Conservation (phyloP, 2,888 invertebrate genomes). For the Amiota communis region DNA sequence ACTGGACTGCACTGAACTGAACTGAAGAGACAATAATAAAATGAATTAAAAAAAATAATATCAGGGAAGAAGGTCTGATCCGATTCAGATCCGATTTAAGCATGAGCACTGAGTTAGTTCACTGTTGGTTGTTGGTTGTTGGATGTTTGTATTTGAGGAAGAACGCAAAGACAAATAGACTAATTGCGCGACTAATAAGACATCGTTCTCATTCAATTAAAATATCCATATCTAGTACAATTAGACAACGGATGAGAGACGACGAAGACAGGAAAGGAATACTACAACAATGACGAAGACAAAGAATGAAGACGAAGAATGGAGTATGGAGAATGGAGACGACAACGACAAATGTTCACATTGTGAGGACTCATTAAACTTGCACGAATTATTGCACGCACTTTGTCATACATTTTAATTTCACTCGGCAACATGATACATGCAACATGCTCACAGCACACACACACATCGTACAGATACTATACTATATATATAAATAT, state of each 20-base stretch:
- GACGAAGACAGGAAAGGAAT: too few species aligned
- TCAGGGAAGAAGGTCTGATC: too few species aligned
- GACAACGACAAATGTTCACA: conserved; percentile 61
- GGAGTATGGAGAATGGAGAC: too few species aligned
- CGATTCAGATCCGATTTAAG: too few species aligned
- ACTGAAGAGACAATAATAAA: background rate
- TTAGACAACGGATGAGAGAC: conserved; percentile 51
- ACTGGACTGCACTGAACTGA: too few species aligned
- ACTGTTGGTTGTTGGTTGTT: background rate
- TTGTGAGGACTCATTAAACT: conserved; percentile 65
- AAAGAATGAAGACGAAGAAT: too few species aligned
- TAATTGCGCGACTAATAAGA: conserved; percentile 65
- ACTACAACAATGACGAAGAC: too few species aligned
- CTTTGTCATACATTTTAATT: conserved; percentile 72
- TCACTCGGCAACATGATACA: conserved; percentile 50
- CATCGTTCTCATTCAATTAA: conserved; percentile 70
- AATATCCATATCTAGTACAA: conserved; percentile 71
- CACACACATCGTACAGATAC: conserved; percentile 13
- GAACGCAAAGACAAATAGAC: conserved; percentile 52
- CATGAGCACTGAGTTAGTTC: background rate
- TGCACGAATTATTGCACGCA: conserved; percentile 72
- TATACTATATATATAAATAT: background rate
- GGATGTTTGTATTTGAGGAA: background rate
- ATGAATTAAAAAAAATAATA: too few species aligned
- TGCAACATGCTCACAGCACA: conserved; percentile 25